Percentiles rank a stretch among this genome's conserved stretches.
phyloP scores from a whole-genome alignment of 2,888 invertebrate genomes.

The Acleris laterana region DNA sequence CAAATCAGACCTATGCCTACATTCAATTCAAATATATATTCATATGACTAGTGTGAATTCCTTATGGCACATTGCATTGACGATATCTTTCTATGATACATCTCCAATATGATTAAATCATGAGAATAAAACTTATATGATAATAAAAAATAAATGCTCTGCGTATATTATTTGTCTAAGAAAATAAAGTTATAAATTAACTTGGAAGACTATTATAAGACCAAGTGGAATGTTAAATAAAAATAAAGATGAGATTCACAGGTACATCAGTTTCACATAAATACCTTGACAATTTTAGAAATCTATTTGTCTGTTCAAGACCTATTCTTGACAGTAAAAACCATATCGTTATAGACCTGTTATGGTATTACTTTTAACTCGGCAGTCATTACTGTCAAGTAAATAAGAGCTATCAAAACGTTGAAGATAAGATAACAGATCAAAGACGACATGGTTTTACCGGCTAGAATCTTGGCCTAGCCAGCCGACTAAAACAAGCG shows the following conservation, averaged over 20 bases:
- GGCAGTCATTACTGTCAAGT: too few species aligned
- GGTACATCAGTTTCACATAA: neutral
- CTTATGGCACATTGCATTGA: constrained; percentile 36
- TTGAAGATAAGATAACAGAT: too few species aligned
- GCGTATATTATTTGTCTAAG: constrained; percentile 17
- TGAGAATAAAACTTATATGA: neutral
- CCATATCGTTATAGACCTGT: too few species aligned
- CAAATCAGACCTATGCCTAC: constrained; percentile 26
- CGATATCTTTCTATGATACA: constrained; percentile 9
- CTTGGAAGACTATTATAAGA: constrained; percentile 34
- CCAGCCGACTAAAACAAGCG: too few species aligned
- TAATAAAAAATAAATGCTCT: constrained; percentile 33
- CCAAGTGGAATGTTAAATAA: constrained; percentile 31
- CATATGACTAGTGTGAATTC: constrained; percentile 38
- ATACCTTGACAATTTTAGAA: neutral
- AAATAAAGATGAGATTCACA: constrained; percentile 25
- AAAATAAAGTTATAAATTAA: constrained; percentile 30
- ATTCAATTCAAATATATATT: constrained; percentile 18
- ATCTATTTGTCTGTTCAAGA: neutral
- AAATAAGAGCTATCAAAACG: too few species aligned
- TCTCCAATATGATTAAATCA: constrained; percentile 1
- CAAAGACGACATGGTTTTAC: too few species aligned
- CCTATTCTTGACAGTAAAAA: neutral
- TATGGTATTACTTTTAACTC: too few species aligned
- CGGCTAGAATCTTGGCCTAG: neutral